These are phyloP conservation scores for Copidosoma aretas DNA, from an alignment of 2,888 invertebrate species.

Conservation along the genomic window DNA sequence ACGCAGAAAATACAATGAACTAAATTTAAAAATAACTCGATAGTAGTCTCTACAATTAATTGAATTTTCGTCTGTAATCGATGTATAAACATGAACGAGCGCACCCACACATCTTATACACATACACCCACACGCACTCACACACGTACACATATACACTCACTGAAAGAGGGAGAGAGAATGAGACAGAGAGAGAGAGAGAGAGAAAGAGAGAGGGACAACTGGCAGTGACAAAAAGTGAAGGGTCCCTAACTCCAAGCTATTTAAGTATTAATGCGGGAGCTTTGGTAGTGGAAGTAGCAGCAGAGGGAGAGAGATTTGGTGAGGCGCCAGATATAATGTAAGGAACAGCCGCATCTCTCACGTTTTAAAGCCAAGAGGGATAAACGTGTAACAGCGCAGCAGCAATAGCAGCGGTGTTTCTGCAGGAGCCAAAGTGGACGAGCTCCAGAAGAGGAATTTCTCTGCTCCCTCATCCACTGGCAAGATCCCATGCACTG, in stretches of 20 bases:
- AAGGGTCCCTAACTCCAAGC: neutral
- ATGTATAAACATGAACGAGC: no score
- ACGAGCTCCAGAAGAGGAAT: constrained; percentile 8
- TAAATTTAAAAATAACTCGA: no score
- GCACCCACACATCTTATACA: no score
- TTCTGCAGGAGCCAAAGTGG: constrained; percentile 15
- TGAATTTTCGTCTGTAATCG: no score
- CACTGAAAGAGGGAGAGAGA: constrained; percentile 21
- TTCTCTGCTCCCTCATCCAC: neutral
- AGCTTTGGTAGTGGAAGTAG: neutral
- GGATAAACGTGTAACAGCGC: neutral
- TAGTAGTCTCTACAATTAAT: no score
- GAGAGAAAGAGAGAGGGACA: constrained; percentile 10
- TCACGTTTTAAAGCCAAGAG: constrained; percentile 1
- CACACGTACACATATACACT: neutral
- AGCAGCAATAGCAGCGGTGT: neutral
- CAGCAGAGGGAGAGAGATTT: constrained; percentile 11
- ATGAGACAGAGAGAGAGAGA: constrained; percentile 17
- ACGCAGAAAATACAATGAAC: no score
- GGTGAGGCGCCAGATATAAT: constrained; percentile 15
- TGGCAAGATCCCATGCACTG: neutral
- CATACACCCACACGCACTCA: no score
- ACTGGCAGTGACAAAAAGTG: neutral
- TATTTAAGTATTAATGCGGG: neutral
- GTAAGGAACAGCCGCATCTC: neutral